Evolutionary conservation across 1,140 invertebrate genomes (phyloP).

Genomic region (Chrysopa pallens): DNA sequence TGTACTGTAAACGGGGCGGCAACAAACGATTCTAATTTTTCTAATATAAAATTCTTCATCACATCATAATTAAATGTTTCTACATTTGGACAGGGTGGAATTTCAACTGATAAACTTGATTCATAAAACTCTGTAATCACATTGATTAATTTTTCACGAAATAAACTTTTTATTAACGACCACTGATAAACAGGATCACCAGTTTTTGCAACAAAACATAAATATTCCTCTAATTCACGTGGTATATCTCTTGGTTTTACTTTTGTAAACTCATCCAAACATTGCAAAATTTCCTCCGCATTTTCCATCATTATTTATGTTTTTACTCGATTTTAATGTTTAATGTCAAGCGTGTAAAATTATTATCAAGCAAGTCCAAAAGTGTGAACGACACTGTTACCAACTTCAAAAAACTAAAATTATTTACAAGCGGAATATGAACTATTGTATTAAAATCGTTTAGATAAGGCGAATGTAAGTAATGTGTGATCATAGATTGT

Average conservation of each 20-base stretch:
- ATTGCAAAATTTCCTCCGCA: conserved; percentile 65
- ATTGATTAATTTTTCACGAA: conserved; percentile 67
- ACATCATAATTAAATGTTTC: conserved; percentile 80
- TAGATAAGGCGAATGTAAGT: too few species aligned
- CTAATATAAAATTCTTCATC: conserved; percentile 69
- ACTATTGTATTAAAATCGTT: too few species aligned
- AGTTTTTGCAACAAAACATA: conserved; percentile 79
- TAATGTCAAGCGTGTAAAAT: too few species aligned
- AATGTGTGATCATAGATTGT: too few species aligned
- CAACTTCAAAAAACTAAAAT: too few species aligned
- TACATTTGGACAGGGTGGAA: conserved; percentile 72
- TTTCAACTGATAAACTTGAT: conserved; percentile 44
- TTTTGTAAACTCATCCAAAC: conserved; percentile 69
- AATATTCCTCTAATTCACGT: conserved; percentile 75
- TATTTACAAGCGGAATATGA: too few species aligned
- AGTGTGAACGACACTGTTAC: too few species aligned
- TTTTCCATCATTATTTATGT: conserved; percentile 49
- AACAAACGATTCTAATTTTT: conserved; percentile 63
- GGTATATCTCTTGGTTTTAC: conserved; percentile 68
- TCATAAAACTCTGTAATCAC: conserved; percentile 79
- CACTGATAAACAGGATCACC: conserved; percentile 90
- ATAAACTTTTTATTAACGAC: conserved; percentile 69
- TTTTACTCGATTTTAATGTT: background rate
- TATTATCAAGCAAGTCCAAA: too few species aligned
- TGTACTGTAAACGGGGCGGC: conserved; percentile 94